phyloP scores from a whole-genome alignment of 1,140 invertebrate species.

The Wasmannia auropunctata region DNA sequence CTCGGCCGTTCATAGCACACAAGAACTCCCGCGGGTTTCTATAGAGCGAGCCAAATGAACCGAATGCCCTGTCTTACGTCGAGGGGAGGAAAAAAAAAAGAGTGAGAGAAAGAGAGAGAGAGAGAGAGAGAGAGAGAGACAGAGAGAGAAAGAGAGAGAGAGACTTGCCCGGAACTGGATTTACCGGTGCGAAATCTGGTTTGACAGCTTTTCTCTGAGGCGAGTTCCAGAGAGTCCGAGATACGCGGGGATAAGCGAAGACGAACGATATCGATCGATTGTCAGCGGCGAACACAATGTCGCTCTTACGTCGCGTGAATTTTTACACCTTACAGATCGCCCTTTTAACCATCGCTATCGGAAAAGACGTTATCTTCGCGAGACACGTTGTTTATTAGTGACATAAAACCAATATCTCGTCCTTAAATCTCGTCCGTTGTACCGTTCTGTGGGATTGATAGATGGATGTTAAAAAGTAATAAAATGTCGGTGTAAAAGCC shows the following conservation, averaged over 20 bases:
- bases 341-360: neutral
- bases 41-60: conserved; percentile 39
- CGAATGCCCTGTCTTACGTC: conserved; percentile 46
- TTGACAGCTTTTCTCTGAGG: conserved; percentile 28
- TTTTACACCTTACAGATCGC: neutral
- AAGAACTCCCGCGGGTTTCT: conserved; percentile 30
- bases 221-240: conserved; percentile 23
- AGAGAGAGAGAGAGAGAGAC: neutral
- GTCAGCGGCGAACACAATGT: neutral
- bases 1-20: neutral
- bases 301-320: neutral
- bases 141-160: neutral
- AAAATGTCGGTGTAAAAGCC: neutral
- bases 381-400: neutral
- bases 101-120: neutral
- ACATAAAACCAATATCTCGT: neutral
- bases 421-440: neutral
- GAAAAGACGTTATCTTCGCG: neutral
- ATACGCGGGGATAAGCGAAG: neutral
- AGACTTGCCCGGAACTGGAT: conserved; percentile 53
- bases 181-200: conserved; percentile 50
- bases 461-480: neutral
- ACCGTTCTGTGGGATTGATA: neutral
- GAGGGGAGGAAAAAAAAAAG: neutral
- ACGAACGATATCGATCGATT: conserved; percentile 14